Conservation (phyloP, 2,888 invertebrate species). For the Drosophila neotestacea region DNA sequence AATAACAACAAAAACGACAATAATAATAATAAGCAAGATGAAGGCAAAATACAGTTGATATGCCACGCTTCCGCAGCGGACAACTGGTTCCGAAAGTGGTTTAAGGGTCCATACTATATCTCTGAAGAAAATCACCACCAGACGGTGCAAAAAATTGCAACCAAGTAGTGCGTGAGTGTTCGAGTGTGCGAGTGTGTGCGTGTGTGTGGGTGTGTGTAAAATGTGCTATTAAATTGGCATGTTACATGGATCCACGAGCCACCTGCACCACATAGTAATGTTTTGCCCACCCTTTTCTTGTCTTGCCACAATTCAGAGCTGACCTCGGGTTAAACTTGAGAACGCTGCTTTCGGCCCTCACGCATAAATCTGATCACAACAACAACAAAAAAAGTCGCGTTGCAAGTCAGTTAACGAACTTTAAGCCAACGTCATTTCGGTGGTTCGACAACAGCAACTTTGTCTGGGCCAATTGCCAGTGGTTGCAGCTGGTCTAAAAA, state of each 20-base stretch:
- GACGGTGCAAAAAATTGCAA: neutral
- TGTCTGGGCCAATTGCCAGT: constrained; percentile 56
- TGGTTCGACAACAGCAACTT: constrained; percentile 27
- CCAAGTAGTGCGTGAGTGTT: constrained; percentile 1
- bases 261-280: constrained; percentile 40
- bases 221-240: constrained; percentile 62
- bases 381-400: constrained; percentile 1
- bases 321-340: constrained; percentile 55
- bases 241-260: constrained; percentile 52
- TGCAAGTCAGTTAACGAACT: constrained; percentile 37
- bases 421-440: constrained; percentile 11
- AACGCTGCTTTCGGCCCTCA: constrained; percentile 42
- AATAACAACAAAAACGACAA: constrained; percentile 21
- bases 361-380: constrained; percentile 75
- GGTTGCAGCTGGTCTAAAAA: constrained; percentile 61
- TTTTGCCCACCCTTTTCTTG: constrained; percentile 65
- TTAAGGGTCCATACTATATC: neutral
- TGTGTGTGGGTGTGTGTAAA: constrained; percentile 53
- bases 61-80: constrained; percentile 73
- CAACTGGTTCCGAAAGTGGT: constrained; percentile 64
- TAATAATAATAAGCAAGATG: constrained; percentile 38
- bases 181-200: constrained; percentile 5
- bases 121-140: neutral
- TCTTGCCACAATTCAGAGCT: constrained; percentile 30
- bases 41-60: constrained; percentile 66